phyloP scores from a whole-genome alignment of 2,797 vertebrate genomes.

The Leucoraja ocellata region DNA sequence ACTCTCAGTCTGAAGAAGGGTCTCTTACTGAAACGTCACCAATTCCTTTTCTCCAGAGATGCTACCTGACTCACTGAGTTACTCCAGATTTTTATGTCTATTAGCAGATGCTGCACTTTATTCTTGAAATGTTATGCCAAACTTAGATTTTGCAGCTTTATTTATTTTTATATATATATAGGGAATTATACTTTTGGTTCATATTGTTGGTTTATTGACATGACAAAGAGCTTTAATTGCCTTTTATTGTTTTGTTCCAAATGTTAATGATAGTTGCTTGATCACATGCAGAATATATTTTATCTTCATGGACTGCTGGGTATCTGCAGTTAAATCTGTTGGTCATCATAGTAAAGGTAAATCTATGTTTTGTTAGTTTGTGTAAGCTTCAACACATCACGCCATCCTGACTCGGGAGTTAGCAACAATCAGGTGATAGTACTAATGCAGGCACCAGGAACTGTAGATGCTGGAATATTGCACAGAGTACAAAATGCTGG shows the following conservation, averaged over 20 bases:
- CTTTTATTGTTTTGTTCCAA: not conserved
- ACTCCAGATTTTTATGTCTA: too few relatives aligned
- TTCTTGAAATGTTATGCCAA: not conserved
- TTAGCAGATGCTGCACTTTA: not conserved
- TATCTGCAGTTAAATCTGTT: not conserved
- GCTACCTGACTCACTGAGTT: too few relatives aligned
- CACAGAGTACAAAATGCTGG: too few relatives aligned
- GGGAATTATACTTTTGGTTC: not conserved
- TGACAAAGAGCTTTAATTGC: not conserved
- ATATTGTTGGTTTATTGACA: not conserved
- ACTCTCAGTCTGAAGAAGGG: too few relatives aligned
- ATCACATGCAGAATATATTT: not conserved
- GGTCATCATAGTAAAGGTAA: not conserved
- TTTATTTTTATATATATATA: too few relatives aligned
- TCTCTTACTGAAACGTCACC: too few relatives aligned
- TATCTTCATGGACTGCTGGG: not conserved
- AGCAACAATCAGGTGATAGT: not conserved
- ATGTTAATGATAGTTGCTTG: not conserved
- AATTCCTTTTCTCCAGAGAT: too few relatives aligned
- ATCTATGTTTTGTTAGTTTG: not conserved
- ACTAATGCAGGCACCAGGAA: not conserved
- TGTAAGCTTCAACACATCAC: not conserved
- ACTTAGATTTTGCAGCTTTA: not conserved
- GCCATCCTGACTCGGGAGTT: not conserved
- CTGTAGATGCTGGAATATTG: too few relatives aligned